phyloP scores from a whole-genome alignment of 2,888 invertebrate species.

The Drosophila rellima region DNA sequence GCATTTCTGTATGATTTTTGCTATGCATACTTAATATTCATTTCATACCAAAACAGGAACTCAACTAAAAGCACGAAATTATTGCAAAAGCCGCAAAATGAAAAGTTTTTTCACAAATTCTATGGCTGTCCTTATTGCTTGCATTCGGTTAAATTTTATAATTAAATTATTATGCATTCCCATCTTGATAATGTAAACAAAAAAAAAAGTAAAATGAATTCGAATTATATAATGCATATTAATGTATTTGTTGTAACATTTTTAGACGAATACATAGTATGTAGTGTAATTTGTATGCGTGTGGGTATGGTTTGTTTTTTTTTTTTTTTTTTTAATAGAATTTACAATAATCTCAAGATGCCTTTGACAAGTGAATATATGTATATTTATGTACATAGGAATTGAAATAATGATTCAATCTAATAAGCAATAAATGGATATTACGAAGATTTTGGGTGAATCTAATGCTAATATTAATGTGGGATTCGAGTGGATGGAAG shows the following conservation, averaged over 20 bases:
- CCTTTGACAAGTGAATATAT: constrained; percentile 3
- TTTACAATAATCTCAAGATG: constrained; percentile 24
- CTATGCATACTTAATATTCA: neutral
- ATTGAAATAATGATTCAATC: constrained; percentile 42
- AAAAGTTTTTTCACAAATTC: neutral
- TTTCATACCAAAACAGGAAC: neutral
- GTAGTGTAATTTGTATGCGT: neutral
- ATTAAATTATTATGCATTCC: neutral
- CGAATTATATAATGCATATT: constrained; percentile 8
- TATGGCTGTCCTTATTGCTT: neutral
- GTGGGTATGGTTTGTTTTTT: neutral
- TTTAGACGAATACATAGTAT: constrained; percentile 14
- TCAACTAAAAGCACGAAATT: neutral
- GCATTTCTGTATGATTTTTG: neutral
- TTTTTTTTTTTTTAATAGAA: constrained; percentile 3
- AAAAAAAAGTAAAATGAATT: neutral
- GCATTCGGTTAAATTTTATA: neutral
- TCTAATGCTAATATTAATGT: constrained; percentile 5
- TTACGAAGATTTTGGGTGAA: constrained; percentile 6
- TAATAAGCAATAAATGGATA: constrained; percentile 32
- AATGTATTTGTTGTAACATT: neutral
- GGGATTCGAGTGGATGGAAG: neutral
- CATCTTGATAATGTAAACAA: neutral
- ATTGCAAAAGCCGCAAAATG: neutral
- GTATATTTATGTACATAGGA: constrained; percentile 39